Conservation (phyloP, 2,888 invertebrate species). For the Spialia ferax region DNA sequence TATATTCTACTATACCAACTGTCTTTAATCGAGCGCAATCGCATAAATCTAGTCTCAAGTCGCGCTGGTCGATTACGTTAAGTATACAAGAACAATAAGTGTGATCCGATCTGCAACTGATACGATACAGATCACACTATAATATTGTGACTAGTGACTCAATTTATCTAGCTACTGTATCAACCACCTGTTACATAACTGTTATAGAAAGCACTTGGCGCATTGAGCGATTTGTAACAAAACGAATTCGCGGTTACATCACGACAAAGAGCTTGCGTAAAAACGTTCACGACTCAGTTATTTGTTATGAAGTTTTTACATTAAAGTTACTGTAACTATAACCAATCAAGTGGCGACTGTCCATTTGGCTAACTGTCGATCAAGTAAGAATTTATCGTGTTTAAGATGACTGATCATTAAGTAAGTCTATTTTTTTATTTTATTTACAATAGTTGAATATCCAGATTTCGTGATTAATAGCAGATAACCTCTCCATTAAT, state of each 20-base stretch:
- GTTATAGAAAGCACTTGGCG: constrained; percentile 56
- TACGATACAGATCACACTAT: background rate
- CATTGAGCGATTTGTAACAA: constrained; percentile 52
- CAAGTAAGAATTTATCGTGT: too few relatives aligned
- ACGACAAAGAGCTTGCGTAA: constrained; percentile 44
- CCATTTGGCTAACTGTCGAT: background rate
- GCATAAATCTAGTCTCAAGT: background rate
- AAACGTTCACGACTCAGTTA: constrained; percentile 5
- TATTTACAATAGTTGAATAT: background rate
- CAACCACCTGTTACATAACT: constrained; percentile 40
- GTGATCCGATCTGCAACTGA: constrained; percentile 5
- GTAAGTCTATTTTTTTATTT: too few relatives aligned
- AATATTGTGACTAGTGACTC: constrained; percentile 6
- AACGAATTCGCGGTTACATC: constrained; percentile 57
- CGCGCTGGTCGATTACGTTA: background rate
- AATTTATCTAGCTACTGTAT: constrained; percentile 12
- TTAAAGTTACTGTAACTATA: constrained; percentile 17
- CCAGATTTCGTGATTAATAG: background rate
- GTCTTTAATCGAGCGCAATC: too few relatives aligned
- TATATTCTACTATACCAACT: too few relatives aligned
- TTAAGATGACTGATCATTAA: too few relatives aligned
- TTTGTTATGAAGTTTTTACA: constrained; percentile 22
- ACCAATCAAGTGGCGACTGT: constrained; percentile 3
- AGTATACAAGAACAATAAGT: background rate
- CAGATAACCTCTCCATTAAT: background rate